Evolutionary conservation across 2,797 vertebrate species (phyloP), one percentile per base, ranked within the genome.

Genomic region (Enteromius fasciolatus): DNA sequence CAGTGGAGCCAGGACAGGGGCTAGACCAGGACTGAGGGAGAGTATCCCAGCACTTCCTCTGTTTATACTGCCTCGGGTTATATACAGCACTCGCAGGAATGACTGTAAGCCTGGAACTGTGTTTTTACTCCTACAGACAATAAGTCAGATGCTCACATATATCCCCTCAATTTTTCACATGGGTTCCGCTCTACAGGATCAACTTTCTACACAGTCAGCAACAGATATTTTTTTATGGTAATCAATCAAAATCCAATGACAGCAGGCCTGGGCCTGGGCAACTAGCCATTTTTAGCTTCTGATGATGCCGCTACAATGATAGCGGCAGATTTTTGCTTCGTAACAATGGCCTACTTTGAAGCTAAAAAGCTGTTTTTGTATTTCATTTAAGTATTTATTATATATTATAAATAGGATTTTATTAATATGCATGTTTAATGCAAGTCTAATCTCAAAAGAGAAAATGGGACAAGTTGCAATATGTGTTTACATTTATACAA

Each of bases 151-250:
- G 59, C 80, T 69, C 69, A 70, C 61, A 57, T 63, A 78, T 28
- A 66, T 70, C 70, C 59, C 88, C 81, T 64, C 86, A 83, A 88
- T 92, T 89, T 90, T 92, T 93, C 92, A 93, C 88, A 90, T 92
- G 87, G 84, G 90, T 91, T 91, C 91, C 90, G 93, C 91, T 92
- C 90, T 89, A 89, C 86, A 90, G 92, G 90, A 92, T 92, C 91
- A 90, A 92, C 64, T 93, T 93, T 93, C 90, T 93, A 90, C 90
- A 88, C 87, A 91, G 93, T 94, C 94, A 91, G 91, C 88, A 93
- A 93, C 87, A 92, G 90, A 92, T 93, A 92, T 20, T 94, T 92
- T 94, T 92, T 92, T 86, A 87, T 83, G 86, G 91, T 93, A 90
- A 94, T 94, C 92, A 94, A 93, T 95, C 93, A 94, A 90, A 84